These are phyloP conservation scores for Neelides folsomi DNA, from an alignment of 2,888 invertebrate genomes.

Conservation along the genomic window DNA sequence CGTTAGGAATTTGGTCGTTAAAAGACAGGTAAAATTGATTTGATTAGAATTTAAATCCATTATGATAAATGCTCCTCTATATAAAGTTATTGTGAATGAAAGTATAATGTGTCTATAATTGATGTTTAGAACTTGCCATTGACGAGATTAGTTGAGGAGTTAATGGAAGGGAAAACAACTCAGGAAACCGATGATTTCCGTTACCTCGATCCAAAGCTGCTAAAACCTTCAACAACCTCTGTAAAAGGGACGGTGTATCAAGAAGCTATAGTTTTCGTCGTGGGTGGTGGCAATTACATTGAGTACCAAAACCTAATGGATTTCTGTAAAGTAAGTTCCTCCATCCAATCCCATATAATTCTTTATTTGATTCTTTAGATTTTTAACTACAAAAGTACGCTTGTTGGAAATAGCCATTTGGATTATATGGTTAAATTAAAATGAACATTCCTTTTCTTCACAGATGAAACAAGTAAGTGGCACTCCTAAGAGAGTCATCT, in stretches of 20 bases:
- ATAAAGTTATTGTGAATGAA: no score
- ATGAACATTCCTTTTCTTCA: not conserved
- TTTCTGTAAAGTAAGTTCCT: conserved; percentile 63
- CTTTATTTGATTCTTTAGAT: not conserved
- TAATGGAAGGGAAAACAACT: conserved; percentile 66
- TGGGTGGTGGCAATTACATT: conserved; percentile 94
- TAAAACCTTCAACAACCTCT: conserved; percentile 47
- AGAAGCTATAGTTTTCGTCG: conserved; percentile 79
- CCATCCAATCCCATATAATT: not conserved
- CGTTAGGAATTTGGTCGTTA: conserved; percentile 95
- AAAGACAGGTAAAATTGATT: conserved; percentile 65
- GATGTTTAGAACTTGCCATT: conserved; percentile 75
- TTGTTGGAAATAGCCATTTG: no score
- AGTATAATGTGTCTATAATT: no score
- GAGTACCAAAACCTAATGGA: conserved; percentile 98
- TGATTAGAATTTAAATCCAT: no score
- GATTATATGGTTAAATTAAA: no score
- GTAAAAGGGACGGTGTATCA: conserved; percentile 50
- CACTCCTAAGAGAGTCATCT: conserved; percentile 61
- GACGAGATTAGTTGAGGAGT: conserved; percentile 78
- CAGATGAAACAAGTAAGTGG: not conserved
- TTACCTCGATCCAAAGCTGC: conserved; percentile 89
- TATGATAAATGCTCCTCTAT: no score
- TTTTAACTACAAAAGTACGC: no score
- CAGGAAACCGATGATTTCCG: conserved; percentile 73